Evolutionary conservation across 2,888 invertebrate species (phyloP).

Genomic region (Cephonodes hylas): DNA sequence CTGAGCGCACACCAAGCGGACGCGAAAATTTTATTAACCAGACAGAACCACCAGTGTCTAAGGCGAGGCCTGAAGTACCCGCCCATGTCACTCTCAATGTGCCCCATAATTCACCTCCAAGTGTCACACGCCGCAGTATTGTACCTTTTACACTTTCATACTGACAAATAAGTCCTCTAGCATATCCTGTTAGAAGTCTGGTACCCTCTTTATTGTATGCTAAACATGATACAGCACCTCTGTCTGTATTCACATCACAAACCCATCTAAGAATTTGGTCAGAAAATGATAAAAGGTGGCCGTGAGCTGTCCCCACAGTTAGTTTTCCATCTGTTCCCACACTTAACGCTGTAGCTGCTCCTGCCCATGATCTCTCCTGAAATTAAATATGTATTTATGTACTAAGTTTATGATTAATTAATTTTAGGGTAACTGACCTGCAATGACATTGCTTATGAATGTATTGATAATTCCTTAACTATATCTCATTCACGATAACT

Average conservation of each 20-base stretch:
- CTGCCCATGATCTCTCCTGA: constrained; percentile 93
- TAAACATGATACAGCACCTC: constrained; percentile 90
- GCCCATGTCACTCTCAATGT: constrained; percentile 72
- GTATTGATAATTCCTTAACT: no score
- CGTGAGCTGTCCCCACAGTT: constrained; percentile 97
- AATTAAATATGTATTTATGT: constrained; percentile 31
- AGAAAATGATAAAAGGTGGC: constrained; percentile 87
- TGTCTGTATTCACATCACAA: constrained; percentile 84
- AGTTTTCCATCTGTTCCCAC: constrained; percentile 85
- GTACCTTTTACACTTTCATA: constrained; percentile 89
- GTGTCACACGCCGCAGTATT: constrained; percentile 67
- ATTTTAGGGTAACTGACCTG: no score
- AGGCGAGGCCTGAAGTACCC: constrained; percentile 72
- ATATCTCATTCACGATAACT: no score
- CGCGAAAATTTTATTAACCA: constrained; percentile 95
- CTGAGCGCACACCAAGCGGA: constrained; percentile 92
- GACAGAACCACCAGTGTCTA: constrained; percentile 97
- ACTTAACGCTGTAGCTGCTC: constrained; percentile 92
- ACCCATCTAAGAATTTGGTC: constrained; percentile 96
- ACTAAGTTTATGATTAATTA: no score
- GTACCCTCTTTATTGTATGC: constrained; percentile 94
- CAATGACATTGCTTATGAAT: no score
- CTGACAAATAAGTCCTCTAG: constrained; percentile 93
- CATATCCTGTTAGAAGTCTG: constrained; percentile 87
- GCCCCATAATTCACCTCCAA: constrained; percentile 76